Evolutionary conservation across 2,797 vertebrate species (phyloP).

Genomic region (Chaetodon trifasciatus): DNA sequence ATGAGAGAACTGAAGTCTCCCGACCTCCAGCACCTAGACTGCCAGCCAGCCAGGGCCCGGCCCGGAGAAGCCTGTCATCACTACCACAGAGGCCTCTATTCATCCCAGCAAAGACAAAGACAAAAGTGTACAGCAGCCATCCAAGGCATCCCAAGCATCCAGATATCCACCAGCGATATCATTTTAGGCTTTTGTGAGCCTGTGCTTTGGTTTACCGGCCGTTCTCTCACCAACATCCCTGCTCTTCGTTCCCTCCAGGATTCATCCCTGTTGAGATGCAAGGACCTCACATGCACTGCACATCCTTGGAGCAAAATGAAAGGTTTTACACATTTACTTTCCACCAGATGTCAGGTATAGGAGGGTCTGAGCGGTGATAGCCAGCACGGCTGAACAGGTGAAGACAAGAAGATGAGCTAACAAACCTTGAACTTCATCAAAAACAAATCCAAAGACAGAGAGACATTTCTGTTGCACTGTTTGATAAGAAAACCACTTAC

Average conservation of each 20-base stretch:
- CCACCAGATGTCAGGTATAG: neutral
- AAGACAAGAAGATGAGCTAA: neutral
- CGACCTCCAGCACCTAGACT: conserved; percentile 70
- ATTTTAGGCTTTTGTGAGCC: conserved; percentile 80
- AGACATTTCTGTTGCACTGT: neutral
- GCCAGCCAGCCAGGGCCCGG: conserved; percentile 75
- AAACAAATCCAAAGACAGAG: neutral
- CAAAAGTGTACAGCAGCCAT: conserved; percentile 85
- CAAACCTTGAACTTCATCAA: conserved; percentile 3
- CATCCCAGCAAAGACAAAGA: conserved; percentile 85
- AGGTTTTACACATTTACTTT: neutral
- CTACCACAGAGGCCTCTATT: conserved; percentile 86
- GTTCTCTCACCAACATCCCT: conserved; percentile 19
- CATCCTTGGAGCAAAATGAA: neutral
- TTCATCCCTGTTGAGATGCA: conserved; percentile 4
- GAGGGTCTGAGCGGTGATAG: neutral
- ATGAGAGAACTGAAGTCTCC: conserved; percentile 63
- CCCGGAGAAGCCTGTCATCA: conserved; percentile 82
- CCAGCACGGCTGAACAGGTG: neutral
- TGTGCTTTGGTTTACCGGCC: conserved; percentile 59
- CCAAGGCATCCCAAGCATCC: conserved; percentile 85
- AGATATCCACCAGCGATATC: conserved; percentile 85
- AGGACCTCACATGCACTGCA: conserved; percentile 9
- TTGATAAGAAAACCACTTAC: neutral
- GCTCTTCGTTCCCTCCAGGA: conserved; percentile 19